A percentile compares a stretch with the other conserved stretches of the same genome.
Conservation (phyloP, 2,113 vertebrate species). For the Lucifuga dentata region DNA sequence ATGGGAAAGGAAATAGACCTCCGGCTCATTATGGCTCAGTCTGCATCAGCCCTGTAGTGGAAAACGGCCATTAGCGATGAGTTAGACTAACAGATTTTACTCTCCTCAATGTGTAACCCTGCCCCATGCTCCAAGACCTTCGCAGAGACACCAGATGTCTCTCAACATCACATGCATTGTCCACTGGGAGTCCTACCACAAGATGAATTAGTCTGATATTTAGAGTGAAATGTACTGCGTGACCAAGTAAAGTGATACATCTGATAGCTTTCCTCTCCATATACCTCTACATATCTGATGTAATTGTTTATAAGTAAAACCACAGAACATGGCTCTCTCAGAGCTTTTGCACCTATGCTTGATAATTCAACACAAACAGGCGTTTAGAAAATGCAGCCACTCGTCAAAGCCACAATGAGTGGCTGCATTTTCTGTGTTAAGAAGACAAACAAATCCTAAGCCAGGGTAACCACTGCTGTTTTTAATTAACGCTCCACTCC, state of each 20-base stretch:
- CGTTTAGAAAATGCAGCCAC: too few species aligned
- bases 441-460: constrained; percentile 68
- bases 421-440: constrained; percentile 61
- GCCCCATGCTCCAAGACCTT: too few species aligned
- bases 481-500: constrained; percentile 78
- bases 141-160: background rate
- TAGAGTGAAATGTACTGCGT: constrained; percentile 52
- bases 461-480: constrained; percentile 68
- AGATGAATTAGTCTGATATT: constrained; percentile 54
- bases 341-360: constrained; percentile 43
- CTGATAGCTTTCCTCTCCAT: constrained; percentile 14
- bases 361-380: constrained; percentile 69
- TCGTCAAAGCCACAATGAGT: too few species aligned
- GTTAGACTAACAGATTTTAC: too few species aligned
- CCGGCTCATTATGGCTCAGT: too few species aligned
- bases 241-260: constrained; percentile 27
- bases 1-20: too few species aligned
- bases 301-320: constrained; percentile 57
- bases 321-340: constrained; percentile 29
- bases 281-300: background rate
- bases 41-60: too few species aligned
- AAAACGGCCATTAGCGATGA: too few species aligned
- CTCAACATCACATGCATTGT: too few species aligned
- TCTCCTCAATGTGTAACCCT: too few species aligned
- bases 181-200: constrained; percentile 30